Conservation (phyloP, 2,113 vertebrate species). For the Alectura lathami region DNA sequence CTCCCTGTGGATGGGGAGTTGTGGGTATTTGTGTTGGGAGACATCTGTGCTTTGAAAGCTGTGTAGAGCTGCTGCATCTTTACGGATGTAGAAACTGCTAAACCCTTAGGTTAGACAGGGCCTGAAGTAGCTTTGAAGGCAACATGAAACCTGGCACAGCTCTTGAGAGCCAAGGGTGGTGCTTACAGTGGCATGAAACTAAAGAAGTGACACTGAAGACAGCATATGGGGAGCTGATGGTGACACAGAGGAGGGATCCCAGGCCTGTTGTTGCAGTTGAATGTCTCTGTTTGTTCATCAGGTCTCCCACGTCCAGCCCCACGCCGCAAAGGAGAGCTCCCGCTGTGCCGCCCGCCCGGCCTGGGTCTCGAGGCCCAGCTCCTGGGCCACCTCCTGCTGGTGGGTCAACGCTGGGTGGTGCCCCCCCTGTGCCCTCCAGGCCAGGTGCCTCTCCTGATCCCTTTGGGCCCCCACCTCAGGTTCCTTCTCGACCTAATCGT, state of each 20-base stretch:
- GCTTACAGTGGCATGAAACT: neutral
- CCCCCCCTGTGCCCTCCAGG: conserved; percentile 95
- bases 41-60: neutral
- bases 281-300: conserved; percentile 52
- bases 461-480: conserved; percentile 90
- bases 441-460: conserved; percentile 96
- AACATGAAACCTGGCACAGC: neutral
- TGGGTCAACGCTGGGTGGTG: conserved; percentile 83
- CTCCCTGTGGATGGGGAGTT: conserved; percentile 15
- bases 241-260: neutral
- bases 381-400: conserved; percentile 90
- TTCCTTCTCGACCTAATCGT: conserved; percentile 97
- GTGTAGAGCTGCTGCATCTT: neutral
- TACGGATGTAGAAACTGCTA: neutral
- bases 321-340: conserved; percentile 94
- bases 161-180: neutral
- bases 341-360: conserved; percentile 90
- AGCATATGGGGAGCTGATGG: neutral
- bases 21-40: neutral
- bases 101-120: neutral
- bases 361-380: conserved; percentile 91
- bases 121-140: neutral
- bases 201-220: neutral
- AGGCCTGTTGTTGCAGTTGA: conserved; percentile 56
- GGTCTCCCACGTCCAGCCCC: conserved; percentile 95